Base-by-base conservation (phyloP, 2,888 invertebrate genomes). In the Mystacides longicornis region DNA sequence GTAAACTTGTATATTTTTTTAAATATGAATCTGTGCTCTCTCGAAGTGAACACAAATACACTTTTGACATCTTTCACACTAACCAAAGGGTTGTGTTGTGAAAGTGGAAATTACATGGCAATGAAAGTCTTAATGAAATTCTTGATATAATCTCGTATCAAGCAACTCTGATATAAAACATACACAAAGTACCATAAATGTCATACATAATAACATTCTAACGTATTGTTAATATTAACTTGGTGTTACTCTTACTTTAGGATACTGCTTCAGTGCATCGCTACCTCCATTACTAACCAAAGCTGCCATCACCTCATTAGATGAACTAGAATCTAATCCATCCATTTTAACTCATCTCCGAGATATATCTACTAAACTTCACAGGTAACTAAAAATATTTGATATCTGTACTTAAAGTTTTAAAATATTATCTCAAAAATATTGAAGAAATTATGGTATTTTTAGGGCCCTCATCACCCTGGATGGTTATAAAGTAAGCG, bases 231-330 rank as follows among this genome's bases (percentile, higher is more conserved):
- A n/a, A n/a, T n/a, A n/a, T n/a, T n/a, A n/a, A n/a, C n/a, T n/a
- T n/a, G n/a, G n/a, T n/a, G n/a, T n/a, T n/a, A n/a, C n/a, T n/a
- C n/a, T n/a, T n/a, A 27, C 60, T 63, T 33, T 66, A 72, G 89
- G 92, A 0, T 98, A 98, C 69, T 96, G 96, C 71, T 99, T 98
- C 73, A 98, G 97, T 2, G 98, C 98, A 0, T 97, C 98, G 0
- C 71, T 93, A 49, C 97, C 98, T 1, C 97, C 98, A 0, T 83
- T 96, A 71, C 72, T 97, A 64, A 87, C 95, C 1, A 84, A 92
- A 56, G 93, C 93, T 0, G 95, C 94, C 5, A 87, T 89, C 55
- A 81, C 82, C 2, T 87, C 91, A 0, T 69, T 97, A 1, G 82
- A 87, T 62, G 77, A 89, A 0, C 78, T 96, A 59, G 85, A 89